A percentile compares a stretch with the other conserved stretches of the same genome.
Conservation (phyloP, 2,888 invertebrate genomes). For the Lissonota sp. region DNA sequence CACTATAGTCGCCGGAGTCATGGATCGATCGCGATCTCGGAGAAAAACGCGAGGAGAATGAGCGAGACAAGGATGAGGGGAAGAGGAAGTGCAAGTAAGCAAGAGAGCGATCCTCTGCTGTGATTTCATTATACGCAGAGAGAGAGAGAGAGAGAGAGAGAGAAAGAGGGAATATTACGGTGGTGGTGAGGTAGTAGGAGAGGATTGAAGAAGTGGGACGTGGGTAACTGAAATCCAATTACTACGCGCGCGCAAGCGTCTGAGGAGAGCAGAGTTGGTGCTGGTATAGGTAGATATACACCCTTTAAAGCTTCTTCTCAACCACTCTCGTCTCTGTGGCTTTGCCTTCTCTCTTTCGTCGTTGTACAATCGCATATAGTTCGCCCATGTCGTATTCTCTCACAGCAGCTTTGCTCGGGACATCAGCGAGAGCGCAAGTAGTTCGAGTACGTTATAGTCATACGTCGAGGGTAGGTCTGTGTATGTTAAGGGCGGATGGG, state of each 20-base stretch:
- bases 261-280: slow-evolving; percentile 42
- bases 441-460: slow-evolving; percentile 33
- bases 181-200: slow-evolving; percentile 23
- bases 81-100: slow-evolving; percentile 24
- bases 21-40: slow-evolving; percentile 41
- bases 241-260: slow-evolving; percentile 57
- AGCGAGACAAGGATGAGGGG: not conserved
- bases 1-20: slow-evolving; percentile 10
- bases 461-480: not conserved
- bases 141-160: slow-evolving; percentile 29
- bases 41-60: slow-evolving; percentile 13
- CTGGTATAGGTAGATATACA: slow-evolving; percentile 36
- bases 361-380: not conserved
- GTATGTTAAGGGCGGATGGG: not conserved
- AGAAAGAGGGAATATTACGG: too few species aligned
- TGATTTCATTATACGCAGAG: slow-evolving; percentile 57
- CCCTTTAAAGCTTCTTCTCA: slow-evolving; percentile 62
- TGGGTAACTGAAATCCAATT: slow-evolving; percentile 64
- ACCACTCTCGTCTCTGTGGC: slow-evolving; percentile 38
- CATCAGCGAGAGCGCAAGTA: slow-evolving; percentile 33
- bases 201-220: slow-evolving; percentile 51
- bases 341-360: slow-evolving; percentile 14
- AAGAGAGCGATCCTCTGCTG: slow-evolving; percentile 40
- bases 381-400: slow-evolving; percentile 1
- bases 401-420: slow-evolving; percentile 28